Conservation (phyloP, 2,888 invertebrate species). For the Scotopteryx bipunctaria region DNA sequence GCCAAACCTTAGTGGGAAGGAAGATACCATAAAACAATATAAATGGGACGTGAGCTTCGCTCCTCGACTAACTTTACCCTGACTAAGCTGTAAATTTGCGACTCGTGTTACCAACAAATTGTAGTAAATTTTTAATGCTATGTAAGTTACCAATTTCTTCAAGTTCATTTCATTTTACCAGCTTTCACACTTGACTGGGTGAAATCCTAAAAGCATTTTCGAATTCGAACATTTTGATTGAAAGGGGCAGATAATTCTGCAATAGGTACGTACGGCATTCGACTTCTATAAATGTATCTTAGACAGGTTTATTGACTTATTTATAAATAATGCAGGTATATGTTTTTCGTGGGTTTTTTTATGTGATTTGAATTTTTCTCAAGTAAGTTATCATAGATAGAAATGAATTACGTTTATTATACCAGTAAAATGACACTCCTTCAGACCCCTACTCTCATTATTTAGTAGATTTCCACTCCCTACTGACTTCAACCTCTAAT, state of each 20-base stretch:
- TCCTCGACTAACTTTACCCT: slow-evolving; percentile 55
- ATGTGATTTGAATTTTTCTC: too few species aligned
- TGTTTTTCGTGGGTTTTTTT: too few species aligned
- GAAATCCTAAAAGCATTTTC: too few species aligned
- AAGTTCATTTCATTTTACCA: slow-evolving; percentile 5
- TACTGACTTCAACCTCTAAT: slow-evolving; percentile 31
- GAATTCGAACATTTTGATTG: too few species aligned
- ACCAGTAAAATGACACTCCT: neutral
- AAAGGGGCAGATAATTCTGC: too few species aligned
- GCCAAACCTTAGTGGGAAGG: slow-evolving; percentile 59
- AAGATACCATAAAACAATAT: slow-evolving; percentile 77
- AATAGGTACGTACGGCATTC: too few species aligned
- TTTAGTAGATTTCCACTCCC: slow-evolving; percentile 26
- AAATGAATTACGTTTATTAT: slow-evolving; percentile 1
- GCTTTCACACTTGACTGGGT: neutral
- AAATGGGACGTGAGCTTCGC: slow-evolving; percentile 69
- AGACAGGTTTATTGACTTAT: too few species aligned
- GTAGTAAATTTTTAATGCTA: slow-evolving; percentile 23
- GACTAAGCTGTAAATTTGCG: slow-evolving; percentile 52
- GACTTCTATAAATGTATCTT: too few species aligned
- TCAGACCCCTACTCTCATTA: slow-evolving; percentile 21
- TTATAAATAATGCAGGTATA: too few species aligned
- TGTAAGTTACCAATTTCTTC: slow-evolving; percentile 11
- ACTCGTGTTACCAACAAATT: slow-evolving; percentile 44
- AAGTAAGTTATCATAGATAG: too few species aligned